phyloP scores from a whole-genome alignment of 2,113 vertebrate genomes.

The Cichladusa arquata region DNA sequence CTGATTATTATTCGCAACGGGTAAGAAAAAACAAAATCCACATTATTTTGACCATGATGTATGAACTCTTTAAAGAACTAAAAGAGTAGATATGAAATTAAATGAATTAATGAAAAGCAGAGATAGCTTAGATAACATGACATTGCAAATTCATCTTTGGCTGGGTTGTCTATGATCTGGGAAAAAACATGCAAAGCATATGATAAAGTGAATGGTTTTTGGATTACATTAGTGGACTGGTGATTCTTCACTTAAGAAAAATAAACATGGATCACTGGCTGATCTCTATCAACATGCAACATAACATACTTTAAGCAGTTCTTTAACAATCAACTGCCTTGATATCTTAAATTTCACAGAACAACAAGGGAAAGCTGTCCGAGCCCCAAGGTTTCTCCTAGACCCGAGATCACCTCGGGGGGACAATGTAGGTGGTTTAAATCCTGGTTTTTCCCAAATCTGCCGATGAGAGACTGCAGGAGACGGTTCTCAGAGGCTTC shows the following conservation, averaged over 20 bases:
- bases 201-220: not conserved
- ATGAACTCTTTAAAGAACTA: not conserved
- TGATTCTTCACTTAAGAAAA: not conserved
- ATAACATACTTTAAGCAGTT: not conserved
- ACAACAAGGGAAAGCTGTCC: not conserved
- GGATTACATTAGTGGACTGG: not conserved
- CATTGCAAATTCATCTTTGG: not conserved
- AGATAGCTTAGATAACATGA: not conserved
- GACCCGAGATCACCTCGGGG: too few relatives aligned
- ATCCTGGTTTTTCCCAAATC: too few relatives aligned
- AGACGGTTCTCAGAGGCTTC: too few relatives aligned
- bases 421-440: too few relatives aligned
- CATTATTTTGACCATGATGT: not conserved
- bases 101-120: not conserved
- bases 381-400: too few relatives aligned
- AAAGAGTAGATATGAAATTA: not conserved
- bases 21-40: rapidly evolving
- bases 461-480: too few relatives aligned
- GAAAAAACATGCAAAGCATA: not conserved
- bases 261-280: not conserved
- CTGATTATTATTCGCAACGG: not conserved
- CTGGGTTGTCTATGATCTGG: not conserved
- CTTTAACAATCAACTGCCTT: not conserved
- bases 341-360: not conserved
- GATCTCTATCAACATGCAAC: not conserved